These are phyloP conservation scores for Apis dorsata DNA, from an alignment of 1,140 invertebrate species.

Conservation along the genomic window DNA sequence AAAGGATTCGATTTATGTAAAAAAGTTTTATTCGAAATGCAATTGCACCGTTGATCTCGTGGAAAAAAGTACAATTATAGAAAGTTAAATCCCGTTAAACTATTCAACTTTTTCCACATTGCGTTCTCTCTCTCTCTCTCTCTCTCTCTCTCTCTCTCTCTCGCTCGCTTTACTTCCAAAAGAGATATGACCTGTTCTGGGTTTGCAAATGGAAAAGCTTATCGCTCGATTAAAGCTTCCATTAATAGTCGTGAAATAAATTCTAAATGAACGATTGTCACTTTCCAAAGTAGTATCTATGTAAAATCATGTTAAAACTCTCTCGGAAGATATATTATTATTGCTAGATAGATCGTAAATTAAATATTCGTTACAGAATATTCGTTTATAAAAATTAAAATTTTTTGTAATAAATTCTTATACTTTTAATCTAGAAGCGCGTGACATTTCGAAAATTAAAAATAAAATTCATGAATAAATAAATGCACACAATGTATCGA, in stretches of 20 bases:
- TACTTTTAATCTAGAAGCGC: not conserved
- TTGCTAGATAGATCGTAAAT: too few relatives aligned
- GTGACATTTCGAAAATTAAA: not conserved
- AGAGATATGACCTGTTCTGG: not conserved
- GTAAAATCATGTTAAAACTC: not conserved
- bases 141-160: not conserved
- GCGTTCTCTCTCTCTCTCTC: too few relatives aligned
- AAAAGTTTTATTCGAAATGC: not conserved
- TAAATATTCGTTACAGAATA: too few relatives aligned
- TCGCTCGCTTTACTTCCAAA: not conserved
- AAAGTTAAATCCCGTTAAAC: slow-evolving; percentile 16
- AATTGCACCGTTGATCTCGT: not conserved
- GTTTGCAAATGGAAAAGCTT: slow-evolving; percentile 16
- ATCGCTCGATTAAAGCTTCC: not conserved
- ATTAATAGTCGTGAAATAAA: not conserved
- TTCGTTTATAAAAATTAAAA: too few relatives aligned
- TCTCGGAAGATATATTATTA: too few relatives aligned
- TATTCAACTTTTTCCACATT: not conserved
- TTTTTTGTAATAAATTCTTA: not conserved
- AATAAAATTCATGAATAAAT: slow-evolving; percentile 23
- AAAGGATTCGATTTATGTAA: slow-evolving; percentile 3
- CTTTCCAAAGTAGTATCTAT: not conserved
- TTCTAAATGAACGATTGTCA: not conserved
- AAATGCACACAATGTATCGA: not conserved
- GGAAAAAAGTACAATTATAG: slow-evolving; percentile 14